These are phyloP conservation scores for Eristalis intricaria DNA, from an alignment of 2,888 invertebrate species.

Conservation along the genomic window DNA sequence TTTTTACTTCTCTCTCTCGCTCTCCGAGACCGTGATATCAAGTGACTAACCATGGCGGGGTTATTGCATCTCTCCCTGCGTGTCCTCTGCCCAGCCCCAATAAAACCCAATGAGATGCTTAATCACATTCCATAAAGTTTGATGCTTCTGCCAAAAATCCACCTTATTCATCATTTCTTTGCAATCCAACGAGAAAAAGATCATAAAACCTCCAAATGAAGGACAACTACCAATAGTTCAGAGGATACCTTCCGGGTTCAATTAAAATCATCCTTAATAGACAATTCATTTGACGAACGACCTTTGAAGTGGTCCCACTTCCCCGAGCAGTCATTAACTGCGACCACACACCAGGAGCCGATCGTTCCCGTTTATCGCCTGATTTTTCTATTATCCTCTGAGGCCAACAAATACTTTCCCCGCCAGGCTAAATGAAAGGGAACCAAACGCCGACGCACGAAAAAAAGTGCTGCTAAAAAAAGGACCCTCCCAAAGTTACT, in stretches of 20 bases:
- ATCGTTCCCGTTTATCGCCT: slow-evolving; percentile 11
- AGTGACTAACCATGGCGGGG: neutral
- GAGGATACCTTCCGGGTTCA: slow-evolving; percentile 39
- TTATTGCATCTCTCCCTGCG: neutral
- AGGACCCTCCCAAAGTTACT: slow-evolving; percentile 57
- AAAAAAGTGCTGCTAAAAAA: neutral
- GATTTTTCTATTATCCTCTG: slow-evolving; percentile 34
- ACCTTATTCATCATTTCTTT: neutral
- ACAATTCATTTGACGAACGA: slow-evolving; percentile 7
- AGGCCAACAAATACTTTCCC: slow-evolving; percentile 28
- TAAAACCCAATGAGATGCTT: slow-evolving; percentile 4
- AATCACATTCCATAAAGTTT: neutral
- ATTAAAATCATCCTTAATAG: slow-evolving; percentile 42
- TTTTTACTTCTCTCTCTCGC: neutral
- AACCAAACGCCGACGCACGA: slow-evolving; percentile 7
- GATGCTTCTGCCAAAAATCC: neutral
- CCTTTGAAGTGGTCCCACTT: slow-evolving; percentile 18
- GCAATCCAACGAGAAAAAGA: neutral
- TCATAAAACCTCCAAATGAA: slow-evolving; percentile 24
- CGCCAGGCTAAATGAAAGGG: neutral
- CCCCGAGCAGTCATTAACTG: neutral
- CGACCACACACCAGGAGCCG: slow-evolving; percentile 8
- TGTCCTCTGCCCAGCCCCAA: neutral
- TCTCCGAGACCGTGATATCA: neutral
- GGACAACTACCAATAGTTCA: slow-evolving; percentile 9